Evolutionary conservation across 2,797 vertebrate species (phyloP).

Genomic region (Potorous gilbertii): DNA sequence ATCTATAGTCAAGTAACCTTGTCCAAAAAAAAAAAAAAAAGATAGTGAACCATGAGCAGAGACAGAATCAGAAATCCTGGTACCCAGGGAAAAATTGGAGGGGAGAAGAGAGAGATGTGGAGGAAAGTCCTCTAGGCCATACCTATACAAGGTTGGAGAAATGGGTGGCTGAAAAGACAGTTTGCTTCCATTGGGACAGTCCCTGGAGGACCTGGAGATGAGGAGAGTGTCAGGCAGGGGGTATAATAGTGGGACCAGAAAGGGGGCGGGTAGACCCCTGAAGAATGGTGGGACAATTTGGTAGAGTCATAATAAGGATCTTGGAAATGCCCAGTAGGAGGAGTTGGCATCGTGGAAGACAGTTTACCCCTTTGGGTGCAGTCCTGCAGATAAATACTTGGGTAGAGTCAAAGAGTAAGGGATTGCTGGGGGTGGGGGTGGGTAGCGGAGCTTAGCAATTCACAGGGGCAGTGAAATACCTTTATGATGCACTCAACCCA

Average conservation of each 20-base stretch:
- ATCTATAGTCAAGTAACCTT: neutral
- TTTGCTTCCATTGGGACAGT: neutral
- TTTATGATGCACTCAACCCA: neutral
- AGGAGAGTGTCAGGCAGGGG: neutral
- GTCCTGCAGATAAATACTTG: neutral
- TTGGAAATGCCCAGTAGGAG: neutral
- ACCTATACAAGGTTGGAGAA: neutral
- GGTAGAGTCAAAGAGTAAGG: fast-evolving
- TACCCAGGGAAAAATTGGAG: neutral
- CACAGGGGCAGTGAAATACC: neutral
- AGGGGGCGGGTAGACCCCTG: neutral
- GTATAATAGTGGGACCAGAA: neutral
- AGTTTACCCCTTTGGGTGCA: neutral
- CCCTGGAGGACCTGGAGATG: neutral
- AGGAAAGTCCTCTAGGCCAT: neutral
- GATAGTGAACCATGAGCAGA: neutral
- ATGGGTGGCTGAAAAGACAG: neutral
- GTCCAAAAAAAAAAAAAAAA: neutral
- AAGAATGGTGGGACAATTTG: neutral
- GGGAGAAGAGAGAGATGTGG: neutral
- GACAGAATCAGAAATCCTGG: neutral
- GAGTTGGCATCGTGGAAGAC: neutral
- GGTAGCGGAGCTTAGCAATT: neutral
- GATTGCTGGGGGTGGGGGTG: neutral
- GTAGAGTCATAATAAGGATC: neutral